Evolutionary conservation across 2,113 vertebrate species (phyloP).

Genomic region (Oreocharis arfaki): DNA sequence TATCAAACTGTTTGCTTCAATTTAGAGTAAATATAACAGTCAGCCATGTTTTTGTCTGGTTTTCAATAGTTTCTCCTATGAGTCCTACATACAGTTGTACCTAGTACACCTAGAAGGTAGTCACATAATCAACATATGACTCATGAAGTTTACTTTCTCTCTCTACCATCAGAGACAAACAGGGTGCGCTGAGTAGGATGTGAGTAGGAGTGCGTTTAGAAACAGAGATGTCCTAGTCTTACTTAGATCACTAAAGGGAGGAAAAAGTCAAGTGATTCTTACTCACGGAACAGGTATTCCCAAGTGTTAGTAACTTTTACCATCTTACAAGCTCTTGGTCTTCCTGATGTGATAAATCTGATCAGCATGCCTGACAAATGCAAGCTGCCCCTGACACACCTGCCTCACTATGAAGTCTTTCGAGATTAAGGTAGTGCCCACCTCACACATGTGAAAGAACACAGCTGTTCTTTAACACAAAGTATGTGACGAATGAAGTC

Average conservation of each 20-base stretch:
- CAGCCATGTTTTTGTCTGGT: neutral
- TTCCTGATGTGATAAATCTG: neutral
- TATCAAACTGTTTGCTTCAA: neutral
- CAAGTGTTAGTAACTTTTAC: neutral
- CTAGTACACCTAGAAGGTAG: neutral
- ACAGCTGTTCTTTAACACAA: neutral
- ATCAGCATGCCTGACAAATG: neutral
- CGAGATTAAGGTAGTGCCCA: neutral
- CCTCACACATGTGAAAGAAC: neutral
- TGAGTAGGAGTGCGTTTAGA: neutral
- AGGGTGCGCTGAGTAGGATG: neutral
- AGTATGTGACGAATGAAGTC: neutral
- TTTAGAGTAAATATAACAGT: neutral
- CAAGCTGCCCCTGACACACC: neutral
- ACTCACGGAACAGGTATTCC: neutral
- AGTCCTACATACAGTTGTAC: neutral
- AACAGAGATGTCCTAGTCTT: neutral
- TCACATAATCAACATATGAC: neutral
- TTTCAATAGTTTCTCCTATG: neutral
- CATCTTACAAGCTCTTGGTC: neutral
- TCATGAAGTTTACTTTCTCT: neutral
- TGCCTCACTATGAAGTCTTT: neutral
- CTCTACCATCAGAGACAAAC: neutral
- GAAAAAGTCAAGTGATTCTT: neutral
- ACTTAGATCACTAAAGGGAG: neutral